phyloP scores from a whole-genome alignment of 2,888 invertebrate species.

The Suillia variegata region DNA sequence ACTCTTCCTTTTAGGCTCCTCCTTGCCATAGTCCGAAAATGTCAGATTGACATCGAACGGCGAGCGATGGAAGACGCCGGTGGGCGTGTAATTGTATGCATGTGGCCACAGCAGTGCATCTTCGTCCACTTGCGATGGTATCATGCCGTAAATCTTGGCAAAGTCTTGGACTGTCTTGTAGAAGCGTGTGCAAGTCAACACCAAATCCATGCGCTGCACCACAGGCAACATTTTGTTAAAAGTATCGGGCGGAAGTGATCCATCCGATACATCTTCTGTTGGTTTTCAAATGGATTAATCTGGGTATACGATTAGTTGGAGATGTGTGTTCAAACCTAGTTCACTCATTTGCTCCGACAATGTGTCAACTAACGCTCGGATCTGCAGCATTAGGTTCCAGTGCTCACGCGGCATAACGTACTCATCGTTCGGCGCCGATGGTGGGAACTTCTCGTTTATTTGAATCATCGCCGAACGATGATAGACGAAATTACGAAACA shows the following conservation, averaged over 20 bases:
- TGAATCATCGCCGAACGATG: constrained; percentile 39
- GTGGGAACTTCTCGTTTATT: constrained; percentile 49
- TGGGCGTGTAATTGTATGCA: constrained; percentile 46
- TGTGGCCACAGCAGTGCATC: constrained; percentile 50
- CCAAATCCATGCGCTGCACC: constrained; percentile 51
- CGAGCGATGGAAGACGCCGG: constrained; percentile 44
- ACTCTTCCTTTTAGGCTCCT: too few species aligned
- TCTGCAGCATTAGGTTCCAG: constrained; percentile 42
- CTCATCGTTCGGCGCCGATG: constrained; percentile 45
- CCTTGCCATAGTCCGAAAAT: constrained; percentile 42
- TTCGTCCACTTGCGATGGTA: constrained; percentile 40
- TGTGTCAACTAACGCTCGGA: constrained; percentile 30
- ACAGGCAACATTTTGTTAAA: constrained; percentile 41
- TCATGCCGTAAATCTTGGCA: constrained; percentile 31
- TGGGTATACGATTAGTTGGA: too few species aligned
- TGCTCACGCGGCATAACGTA: constrained; percentile 49
- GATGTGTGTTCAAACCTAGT: too few species aligned
- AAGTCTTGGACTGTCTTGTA: constrained; percentile 41
- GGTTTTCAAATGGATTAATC: too few species aligned
- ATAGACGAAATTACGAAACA: constrained; percentile 30
- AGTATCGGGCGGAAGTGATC: not conserved
- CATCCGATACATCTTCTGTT: too few species aligned
- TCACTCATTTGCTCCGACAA: not conserved
- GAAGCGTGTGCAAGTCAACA: constrained; percentile 41
- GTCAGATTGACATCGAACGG: constrained; percentile 53